These are phyloP conservation scores for Montifringilla adamsi DNA, from an alignment of 2,113 vertebrate species.

Conservation along the genomic window DNA sequence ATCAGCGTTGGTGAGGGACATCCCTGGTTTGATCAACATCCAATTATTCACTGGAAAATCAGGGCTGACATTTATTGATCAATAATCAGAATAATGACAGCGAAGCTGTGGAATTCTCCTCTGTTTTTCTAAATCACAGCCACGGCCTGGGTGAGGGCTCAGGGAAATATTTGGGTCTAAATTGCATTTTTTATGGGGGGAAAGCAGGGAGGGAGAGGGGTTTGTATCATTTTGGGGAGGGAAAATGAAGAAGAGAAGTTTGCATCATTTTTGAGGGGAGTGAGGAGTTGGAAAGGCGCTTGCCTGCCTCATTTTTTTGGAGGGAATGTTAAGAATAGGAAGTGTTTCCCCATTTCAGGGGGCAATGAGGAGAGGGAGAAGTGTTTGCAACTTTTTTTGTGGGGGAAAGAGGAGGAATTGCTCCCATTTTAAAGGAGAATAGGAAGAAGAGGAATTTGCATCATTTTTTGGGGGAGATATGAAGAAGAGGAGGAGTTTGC, in stretches of 20 bases:
- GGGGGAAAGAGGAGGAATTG: too few species aligned
- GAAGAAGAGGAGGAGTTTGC: not conserved
- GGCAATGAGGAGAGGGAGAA: not conserved
- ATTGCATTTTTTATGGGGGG: too few species aligned
- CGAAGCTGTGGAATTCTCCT: not conserved
- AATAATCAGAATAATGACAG: not conserved
- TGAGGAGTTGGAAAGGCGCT: not conserved
- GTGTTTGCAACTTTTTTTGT: not conserved
- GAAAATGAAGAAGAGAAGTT: too few species aligned
- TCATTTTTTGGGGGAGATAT: not conserved
- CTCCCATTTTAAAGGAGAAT: not conserved
- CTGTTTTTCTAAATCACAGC: not conserved
- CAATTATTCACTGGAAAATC: not conserved
- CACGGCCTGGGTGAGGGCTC: not conserved
- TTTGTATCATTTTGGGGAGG: not conserved
- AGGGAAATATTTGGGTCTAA: not conserved
- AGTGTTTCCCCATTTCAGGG: not conserved
- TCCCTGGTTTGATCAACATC: too few species aligned
- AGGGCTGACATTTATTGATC: accelerated
- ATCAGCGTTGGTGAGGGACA: not conserved
- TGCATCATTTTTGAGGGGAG: not conserved
- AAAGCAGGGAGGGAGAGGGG: not conserved
- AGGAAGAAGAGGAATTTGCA: not conserved
- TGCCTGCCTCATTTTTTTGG: not conserved
- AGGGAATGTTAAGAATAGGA: not conserved